phyloP scores from a whole-genome alignment of 2,113 vertebrate genomes.

The Pterocles gutturalis region DNA sequence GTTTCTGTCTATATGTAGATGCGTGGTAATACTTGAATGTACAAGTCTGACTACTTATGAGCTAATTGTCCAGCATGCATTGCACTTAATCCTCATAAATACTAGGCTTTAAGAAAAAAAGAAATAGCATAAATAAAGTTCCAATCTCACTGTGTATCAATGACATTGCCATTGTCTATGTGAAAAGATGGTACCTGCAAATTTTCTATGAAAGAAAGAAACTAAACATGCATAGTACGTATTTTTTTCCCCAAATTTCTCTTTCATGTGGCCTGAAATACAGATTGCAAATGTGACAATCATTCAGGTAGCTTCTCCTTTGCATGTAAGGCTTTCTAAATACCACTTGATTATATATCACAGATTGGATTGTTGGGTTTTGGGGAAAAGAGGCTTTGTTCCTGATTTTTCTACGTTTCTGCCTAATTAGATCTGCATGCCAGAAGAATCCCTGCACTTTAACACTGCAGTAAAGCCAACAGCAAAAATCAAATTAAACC shows the following conservation, averaged over 20 bases:
- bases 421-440: background rate
- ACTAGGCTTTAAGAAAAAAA: background rate
- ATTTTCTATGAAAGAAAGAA: background rate
- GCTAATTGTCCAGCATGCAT: background rate
- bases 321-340: background rate
- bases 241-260: background rate
- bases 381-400: background rate
- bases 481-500: background rate
- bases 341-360: background rate
- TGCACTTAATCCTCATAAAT: background rate
- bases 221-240: background rate
- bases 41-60: background rate
- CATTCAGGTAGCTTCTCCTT: background rate
- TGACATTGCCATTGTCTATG: background rate
- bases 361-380: background rate
- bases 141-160: background rate
- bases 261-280: background rate
- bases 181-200: background rate
- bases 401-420: background rate
- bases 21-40: background rate
- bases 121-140: background rate
- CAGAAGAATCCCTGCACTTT: background rate
- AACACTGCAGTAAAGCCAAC: background rate
- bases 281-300: background rate
- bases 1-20: background rate